phyloP scores from a whole-genome alignment of 2,888 invertebrate species.

The Argyresthia albistria region DNA sequence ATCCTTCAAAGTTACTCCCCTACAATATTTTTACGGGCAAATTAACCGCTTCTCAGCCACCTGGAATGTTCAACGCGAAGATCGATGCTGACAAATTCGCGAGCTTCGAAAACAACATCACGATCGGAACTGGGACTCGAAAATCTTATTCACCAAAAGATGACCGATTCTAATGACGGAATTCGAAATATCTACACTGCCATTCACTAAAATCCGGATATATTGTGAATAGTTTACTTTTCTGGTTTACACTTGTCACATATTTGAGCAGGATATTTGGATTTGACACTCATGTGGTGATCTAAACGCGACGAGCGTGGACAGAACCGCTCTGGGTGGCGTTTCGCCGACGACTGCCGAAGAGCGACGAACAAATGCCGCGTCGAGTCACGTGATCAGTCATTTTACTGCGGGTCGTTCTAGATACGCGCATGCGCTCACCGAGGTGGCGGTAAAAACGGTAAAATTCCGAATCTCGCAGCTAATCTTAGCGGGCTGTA shows the following conservation, averaged over 20 bases:
- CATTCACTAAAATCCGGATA: slow-evolving; percentile 25
- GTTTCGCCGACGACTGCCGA: slow-evolving; percentile 63
- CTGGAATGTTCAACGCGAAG: not conserved
- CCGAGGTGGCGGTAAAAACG: slow-evolving; percentile 20
- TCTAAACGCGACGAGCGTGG: slow-evolving; percentile 28
- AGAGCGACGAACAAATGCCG: slow-evolving; percentile 67
- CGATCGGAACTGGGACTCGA: slow-evolving; percentile 41
- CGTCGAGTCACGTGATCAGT: slow-evolving; percentile 71
- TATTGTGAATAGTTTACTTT: slow-evolving; percentile 36
- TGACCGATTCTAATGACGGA: slow-evolving; percentile 27
- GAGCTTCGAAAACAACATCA: slow-evolving; percentile 30
- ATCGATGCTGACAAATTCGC: slow-evolving; percentile 8
- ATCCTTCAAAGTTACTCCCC: not conserved
- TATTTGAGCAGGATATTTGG: slow-evolving; percentile 44
- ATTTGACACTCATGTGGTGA: slow-evolving; percentile 57
- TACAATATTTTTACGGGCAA: not conserved
- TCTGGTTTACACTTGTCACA: slow-evolving; percentile 49
- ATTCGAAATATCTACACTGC: slow-evolving; percentile 23
- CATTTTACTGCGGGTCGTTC: slow-evolving; percentile 73
- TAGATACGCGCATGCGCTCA: slow-evolving; percentile 57
- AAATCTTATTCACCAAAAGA: slow-evolving; percentile 46
- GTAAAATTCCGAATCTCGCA: slow-evolving; percentile 1
- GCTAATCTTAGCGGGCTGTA: not conserved
- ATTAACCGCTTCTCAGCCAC: not conserved
- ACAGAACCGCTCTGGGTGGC: slow-evolving; percentile 35